A percentile compares a stretch with the other conserved stretches of the same genome.
phyloP scores from a whole-genome alignment of 1,140 invertebrate genomes.

The Nomia melanderi region DNA sequence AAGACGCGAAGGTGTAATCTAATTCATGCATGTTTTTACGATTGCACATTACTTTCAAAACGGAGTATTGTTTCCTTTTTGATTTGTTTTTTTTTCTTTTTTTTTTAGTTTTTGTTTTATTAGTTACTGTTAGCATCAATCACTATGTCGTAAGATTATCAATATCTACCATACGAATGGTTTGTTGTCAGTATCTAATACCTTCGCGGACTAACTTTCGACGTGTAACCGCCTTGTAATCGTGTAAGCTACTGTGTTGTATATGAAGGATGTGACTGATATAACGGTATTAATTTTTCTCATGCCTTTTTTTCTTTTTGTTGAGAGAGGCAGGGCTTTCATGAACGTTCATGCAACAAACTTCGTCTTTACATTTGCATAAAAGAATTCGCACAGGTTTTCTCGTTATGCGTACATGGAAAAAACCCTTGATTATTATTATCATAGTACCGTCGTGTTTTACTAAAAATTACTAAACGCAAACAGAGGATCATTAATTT shows the following conservation, averaged over 20 bases:
- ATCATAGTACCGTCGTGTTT: slow-evolving; percentile 51
- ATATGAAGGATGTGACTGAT: slow-evolving; percentile 55
- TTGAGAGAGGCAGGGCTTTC: slow-evolving; percentile 43
- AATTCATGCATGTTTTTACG: slow-evolving; percentile 24
- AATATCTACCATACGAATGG: slow-evolving; percentile 61
- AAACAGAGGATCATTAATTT: slow-evolving; percentile 60
- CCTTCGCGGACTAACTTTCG: slow-evolving; percentile 62
- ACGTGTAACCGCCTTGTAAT: slow-evolving; percentile 63
- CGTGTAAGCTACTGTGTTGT: slow-evolving; percentile 54
- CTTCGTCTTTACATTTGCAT: slow-evolving; percentile 35
- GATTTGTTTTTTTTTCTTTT: neutral
- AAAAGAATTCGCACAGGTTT: slow-evolving; percentile 55
- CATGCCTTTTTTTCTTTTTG: slow-evolving; percentile 38
- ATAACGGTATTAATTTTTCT: slow-evolving; percentile 39
- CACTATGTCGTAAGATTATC: slow-evolving; percentile 63
- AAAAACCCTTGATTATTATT: slow-evolving; percentile 52
- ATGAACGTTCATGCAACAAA: slow-evolving; percentile 22
- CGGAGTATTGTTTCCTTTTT: slow-evolving; percentile 20
- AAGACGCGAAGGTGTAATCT: slow-evolving; percentile 7
- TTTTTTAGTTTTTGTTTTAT: slow-evolving; percentile 4
- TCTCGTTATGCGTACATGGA: slow-evolving; percentile 36
- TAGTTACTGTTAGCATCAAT: slow-evolving; percentile 57
- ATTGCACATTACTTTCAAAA: slow-evolving; percentile 24
- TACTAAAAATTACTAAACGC: slow-evolving; percentile 36
- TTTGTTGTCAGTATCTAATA: slow-evolving; percentile 62